These are phyloP conservation scores for Gryllus longicercus DNA, from an alignment of 2,888 invertebrate species.

Conservation along the genomic window DNA sequence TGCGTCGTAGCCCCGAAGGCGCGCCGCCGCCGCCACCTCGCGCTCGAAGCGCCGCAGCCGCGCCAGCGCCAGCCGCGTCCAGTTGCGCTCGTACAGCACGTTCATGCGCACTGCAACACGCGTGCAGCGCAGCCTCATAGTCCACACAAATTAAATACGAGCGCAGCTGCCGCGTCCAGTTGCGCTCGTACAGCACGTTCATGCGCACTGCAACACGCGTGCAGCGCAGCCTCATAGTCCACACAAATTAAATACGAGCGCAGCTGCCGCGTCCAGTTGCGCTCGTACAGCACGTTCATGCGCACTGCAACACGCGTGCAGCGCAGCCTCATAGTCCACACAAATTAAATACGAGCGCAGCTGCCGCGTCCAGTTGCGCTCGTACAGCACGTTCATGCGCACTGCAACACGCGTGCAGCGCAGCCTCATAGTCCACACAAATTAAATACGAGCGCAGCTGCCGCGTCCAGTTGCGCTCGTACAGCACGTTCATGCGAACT, in stretches of 20 bases:
- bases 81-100: constrained; percentile 78
- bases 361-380: constrained; percentile 73
- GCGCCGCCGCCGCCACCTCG: constrained; percentile 72
- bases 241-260: no score
- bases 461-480: constrained; percentile 79
- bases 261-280: constrained; percentile 68
- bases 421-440: no score
- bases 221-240: background rate
- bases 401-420: constrained; percentile 50
- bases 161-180: constrained; percentile 63
- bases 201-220: constrained; percentile 59
- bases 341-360: no score
- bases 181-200: constrained; percentile 77
- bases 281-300: constrained; percentile 76
- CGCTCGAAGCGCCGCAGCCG: constrained; percentile 76
- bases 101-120: constrained; percentile 66
- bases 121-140: background rate
- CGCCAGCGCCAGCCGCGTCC: constrained; percentile 75
- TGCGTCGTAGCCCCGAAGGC: constrained; percentile 49
- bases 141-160: no score
- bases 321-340: no score
- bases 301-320: constrained; percentile 54
- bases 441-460: no score
- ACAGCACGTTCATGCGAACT: constrained; percentile 76
- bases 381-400: constrained; percentile 76